Base-by-base conservation (phyloP, 2,113 vertebrate genomes). In the Pogona vitticeps region DNA sequence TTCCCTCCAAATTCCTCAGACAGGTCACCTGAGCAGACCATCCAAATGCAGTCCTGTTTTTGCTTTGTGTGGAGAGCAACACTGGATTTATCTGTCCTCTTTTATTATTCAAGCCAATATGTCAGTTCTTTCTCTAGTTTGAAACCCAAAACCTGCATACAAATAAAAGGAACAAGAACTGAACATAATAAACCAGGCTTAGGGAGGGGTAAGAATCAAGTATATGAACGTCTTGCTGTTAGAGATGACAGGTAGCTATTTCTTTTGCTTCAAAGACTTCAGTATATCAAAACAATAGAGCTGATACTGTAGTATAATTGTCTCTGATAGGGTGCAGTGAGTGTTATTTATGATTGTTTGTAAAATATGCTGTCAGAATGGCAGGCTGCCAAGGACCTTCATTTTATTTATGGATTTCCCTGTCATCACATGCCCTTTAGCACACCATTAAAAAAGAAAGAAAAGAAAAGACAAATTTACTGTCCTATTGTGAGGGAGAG, bases 341-440 rank as follows among this genome's bases (percentile, higher is more conserved):
- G 42, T 67, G 70, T 81, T 82, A 87, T 81, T 87, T 87, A 87
- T 82, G 85, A 67, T 76, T 76, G 85, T 81, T 87, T 87, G 79
- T 81, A 82, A 87, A 87, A 81, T 87, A 87, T 68, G 79, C 79
- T 82, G 59, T 82, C 85, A 87, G 33, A 76, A 76, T 81, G 59
- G 71, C 79, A 82, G 42, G 40, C 40, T 82, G 79, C 40, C 1
- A 10, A 82, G 59, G 78, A 82, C 79, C 79, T 87, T 82, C 42
- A 23, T 42, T 28, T 87, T 81, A 87, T 87, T 87, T 82, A 87
- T 81, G 58, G 71, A 56, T 87, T 67, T 38, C 38, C n/a, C 40
- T 82, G 80, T 56, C 40, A 56, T 82, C 68, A 56, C 23, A 42
- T 38, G 3, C 65, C 76, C 76, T 80, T 70, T 42, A 86, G 76